phyloP scores from a whole-genome alignment of 2,797 vertebrate species.

The Eospalax fontanierii region DNA sequence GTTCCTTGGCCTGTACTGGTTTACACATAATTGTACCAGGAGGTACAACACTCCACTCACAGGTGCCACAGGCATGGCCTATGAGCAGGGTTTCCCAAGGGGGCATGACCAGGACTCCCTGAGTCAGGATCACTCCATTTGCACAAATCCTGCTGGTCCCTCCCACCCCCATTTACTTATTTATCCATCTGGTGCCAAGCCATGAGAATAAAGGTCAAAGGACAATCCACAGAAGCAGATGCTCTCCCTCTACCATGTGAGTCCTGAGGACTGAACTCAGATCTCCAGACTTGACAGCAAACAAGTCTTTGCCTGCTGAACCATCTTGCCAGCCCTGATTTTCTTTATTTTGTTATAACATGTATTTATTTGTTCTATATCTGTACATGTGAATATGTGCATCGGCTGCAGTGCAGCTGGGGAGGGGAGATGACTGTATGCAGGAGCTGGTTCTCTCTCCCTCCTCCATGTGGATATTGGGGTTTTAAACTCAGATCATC shows the following conservation, averaged over 20 bases:
- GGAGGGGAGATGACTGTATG: too few species aligned
- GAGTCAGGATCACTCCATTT: background rate
- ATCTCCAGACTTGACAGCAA: background rate
- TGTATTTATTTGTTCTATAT: too few species aligned
- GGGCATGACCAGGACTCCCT: background rate
- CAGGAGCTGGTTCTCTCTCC: background rate
- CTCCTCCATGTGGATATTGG: background rate
- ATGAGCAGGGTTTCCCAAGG: background rate
- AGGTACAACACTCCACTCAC: background rate
- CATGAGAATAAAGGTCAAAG: background rate
- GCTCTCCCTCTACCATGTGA: background rate
- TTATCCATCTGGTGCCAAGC: background rate
- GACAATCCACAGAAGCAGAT: background rate
- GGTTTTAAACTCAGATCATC: background rate
- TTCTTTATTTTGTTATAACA: too few species aligned
- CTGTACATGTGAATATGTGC: too few species aligned
- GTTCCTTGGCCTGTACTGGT: background rate
- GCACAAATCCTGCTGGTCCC: background rate
- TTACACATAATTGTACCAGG: background rate
- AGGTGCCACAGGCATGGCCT: fast-evolving
- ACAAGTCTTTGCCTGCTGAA: background rate
- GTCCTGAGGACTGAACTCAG: background rate
- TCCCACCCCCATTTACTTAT: too few species aligned
- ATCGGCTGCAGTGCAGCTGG: too few species aligned
- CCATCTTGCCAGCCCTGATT: background rate